Evolutionary conservation across 2,113 vertebrate genomes (phyloP).

Genomic region (Elaphurus davidianus): DNA sequence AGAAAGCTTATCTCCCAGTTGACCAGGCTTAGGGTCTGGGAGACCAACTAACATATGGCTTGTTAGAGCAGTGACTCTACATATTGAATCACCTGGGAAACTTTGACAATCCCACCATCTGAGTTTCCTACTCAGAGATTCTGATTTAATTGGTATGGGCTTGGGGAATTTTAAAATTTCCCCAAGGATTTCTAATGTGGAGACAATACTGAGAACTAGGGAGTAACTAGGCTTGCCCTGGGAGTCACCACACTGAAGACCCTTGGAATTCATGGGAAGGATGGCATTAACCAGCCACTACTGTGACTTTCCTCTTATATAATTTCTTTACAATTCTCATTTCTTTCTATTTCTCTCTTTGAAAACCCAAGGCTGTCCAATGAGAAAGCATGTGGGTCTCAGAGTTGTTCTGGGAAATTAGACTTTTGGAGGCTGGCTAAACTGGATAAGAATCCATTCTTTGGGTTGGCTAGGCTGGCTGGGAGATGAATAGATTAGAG

Average conservation of each 20-base stretch:
- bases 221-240: not conserved
- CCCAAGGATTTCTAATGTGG: not conserved
- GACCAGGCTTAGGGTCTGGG: not conserved
- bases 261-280: not conserved
- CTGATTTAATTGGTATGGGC: constrained; percentile 4
- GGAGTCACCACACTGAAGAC: not conserved
- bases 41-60: not conserved
- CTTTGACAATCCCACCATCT: not conserved
- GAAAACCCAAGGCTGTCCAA: not conserved
- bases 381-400: not conserved
- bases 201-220: not conserved
- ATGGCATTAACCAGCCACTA: not conserved
- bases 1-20: not conserved
- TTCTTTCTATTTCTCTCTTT: not conserved
- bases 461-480: not conserved
- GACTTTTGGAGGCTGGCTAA: not conserved
- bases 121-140: not conserved
- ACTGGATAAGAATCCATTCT: not conserved
- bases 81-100: not conserved
- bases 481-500: not conserved
- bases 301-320: not conserved
- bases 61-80: not conserved
- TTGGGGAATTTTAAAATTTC: not conserved
- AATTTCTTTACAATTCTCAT: not conserved
- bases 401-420: not conserved